Evolutionary conservation across 2,888 invertebrate genomes (phyloP), one percentile per base, ranked within the genome.

Genomic region (Alviniconcha strummeri): DNA sequence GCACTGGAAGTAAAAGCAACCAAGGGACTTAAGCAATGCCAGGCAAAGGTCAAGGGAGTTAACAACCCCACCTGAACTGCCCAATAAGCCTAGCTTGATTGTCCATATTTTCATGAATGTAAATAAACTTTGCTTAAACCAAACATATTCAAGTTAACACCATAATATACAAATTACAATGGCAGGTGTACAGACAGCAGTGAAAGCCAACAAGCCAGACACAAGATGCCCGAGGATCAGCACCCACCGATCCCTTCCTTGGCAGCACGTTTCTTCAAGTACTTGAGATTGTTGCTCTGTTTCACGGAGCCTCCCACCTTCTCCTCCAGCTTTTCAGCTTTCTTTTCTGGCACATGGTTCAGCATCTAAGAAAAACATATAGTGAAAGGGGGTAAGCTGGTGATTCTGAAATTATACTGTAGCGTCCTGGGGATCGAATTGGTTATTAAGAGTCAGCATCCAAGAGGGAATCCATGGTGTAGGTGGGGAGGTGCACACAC

Each of bases 191-290:
- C 11, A 64, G 15, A 64, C 9, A 13, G 64, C 64, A 36, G 36
- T n/a, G 8, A 15, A 56, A 64, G 19, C 9, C 52, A 54, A 60
- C 52, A 55, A 81, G 57, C 52, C 17, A n/a, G 13, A 19, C 19
- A 15, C 72, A 81, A 72, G 54, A 64, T 1, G 36, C 36, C 36
- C 3, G 36, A 36, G 36, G 36, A 36, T 36, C 36, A 36, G 36
- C 36, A 81, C 71, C 56, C 15, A 82, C 82, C 77, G 36, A 82
- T 69, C 8, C 82, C 82, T 56, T 82, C 82, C 77, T 57, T 82
- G 60, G 54, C 8, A 7, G 82, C 82, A 17, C 77, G 76, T 13
- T 77, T 77, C 67, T 71, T 82, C 82, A 75, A 82, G 77, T 82
- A 69, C 19, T 55, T 71, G 6, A 82, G 77, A 57, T 82, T 82